Conservation (phyloP, 2,888 invertebrate species). For the Andrena bucephala region DNA sequence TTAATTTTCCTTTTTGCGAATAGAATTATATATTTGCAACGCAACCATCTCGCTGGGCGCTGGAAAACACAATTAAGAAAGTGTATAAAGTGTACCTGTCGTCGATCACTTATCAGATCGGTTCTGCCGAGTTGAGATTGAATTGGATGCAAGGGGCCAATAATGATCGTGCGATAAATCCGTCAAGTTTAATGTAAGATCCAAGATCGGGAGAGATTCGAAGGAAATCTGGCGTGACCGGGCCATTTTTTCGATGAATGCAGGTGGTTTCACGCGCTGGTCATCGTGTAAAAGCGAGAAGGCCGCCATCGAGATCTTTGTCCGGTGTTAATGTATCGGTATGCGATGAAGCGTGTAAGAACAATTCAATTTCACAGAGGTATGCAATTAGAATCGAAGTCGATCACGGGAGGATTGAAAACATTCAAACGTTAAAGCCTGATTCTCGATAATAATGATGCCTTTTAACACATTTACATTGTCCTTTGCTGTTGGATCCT, state of each 20-base stretch:
- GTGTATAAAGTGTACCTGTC: no score
- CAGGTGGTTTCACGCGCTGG: conserved; percentile 44
- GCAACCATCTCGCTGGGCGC: no score
- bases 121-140: no score
- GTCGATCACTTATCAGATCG: no score
- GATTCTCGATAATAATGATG: background rate
- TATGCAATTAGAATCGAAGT: conserved; percentile 18
- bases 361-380: conserved; percentile 48
- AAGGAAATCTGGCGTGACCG: conserved; percentile 39
- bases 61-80: no score
- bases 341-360: conserved; percentile 51
- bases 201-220: conserved; percentile 13
- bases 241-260: conserved; percentile 37
- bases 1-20: no score
- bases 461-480: background rate
- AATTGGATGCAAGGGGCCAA: no score
- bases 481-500: no score
- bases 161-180: background rate
- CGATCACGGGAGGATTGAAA: background rate
- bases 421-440: background rate
- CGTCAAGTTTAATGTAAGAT: background rate
- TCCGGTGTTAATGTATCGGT: conserved; percentile 30
- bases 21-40: no score
- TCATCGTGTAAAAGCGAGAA: conserved; percentile 53
- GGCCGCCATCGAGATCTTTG: conserved; percentile 45